A percentile compares a stretch with the other conserved stretches of the same genome.
Conservation (phyloP, 1,140 invertebrate species). For the Carcinoscorpius rotundicauda region DNA sequence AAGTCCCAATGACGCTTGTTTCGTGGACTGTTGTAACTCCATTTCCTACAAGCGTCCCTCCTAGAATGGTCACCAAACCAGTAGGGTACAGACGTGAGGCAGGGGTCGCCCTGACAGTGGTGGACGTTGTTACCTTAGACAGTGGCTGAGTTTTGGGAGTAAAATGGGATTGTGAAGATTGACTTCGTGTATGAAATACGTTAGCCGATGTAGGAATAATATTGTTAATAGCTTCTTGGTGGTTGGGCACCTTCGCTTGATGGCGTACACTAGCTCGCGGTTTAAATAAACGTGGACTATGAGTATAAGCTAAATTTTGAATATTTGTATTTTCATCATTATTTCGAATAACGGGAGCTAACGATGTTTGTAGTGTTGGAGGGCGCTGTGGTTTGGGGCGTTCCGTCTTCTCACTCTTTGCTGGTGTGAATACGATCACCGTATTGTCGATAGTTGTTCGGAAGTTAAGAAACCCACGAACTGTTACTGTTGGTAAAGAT, state of each 20-base stretch:
- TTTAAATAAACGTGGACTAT: too few species aligned
- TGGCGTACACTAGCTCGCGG: neutral
- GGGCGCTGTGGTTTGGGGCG: constrained; percentile 7
- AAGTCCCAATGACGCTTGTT: constrained; percentile 78
- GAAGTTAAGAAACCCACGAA: constrained; percentile 77
- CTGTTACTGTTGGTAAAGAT: constrained; percentile 54
- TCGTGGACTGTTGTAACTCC: constrained; percentile 70
- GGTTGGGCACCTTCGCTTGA: neutral
- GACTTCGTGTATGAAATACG: neutral
- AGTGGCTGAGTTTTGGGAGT: neutral
- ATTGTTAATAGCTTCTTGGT: neutral
- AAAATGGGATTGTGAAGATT: neutral
- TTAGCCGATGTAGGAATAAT: neutral
- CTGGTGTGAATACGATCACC: constrained; percentile 74
- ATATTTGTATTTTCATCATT: too few species aligned
- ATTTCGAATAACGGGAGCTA: too few species aligned
- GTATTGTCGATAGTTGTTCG: constrained; percentile 79
- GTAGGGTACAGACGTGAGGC: constrained; percentile 41
- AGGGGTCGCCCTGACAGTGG: constrained; percentile 2
- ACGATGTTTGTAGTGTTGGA: neutral
- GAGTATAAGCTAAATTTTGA: constrained; percentile 11
- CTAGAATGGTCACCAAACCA: constrained; percentile 62
- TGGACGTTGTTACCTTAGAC: too few species aligned
- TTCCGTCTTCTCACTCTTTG: constrained; percentile 38
- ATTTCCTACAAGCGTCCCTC: constrained; percentile 66